Conservation (phyloP, 2,888 invertebrate genomes). For the Dicycla oo region DNA sequence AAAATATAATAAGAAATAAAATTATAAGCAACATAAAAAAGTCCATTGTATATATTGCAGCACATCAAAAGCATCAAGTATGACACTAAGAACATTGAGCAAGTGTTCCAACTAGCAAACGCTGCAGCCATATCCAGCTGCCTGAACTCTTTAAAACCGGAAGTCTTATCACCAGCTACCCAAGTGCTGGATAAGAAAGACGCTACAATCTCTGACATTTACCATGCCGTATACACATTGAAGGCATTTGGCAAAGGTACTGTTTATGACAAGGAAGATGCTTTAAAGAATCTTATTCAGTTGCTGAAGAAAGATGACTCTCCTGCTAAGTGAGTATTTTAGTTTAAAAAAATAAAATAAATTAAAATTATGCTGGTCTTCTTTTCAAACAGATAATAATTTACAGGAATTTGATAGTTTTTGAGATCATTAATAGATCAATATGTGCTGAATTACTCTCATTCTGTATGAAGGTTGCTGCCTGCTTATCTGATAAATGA, state of each 20-base stretch:
- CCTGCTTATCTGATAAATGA: too few relatives aligned
- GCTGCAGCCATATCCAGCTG: slow-evolving; percentile 91
- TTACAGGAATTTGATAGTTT: too few relatives aligned
- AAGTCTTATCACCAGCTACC: slow-evolving; percentile 87
- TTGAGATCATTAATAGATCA: too few relatives aligned
- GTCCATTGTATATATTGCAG: slow-evolving; percentile 67
- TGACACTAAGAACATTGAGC: slow-evolving; percentile 86
- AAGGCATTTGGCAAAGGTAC: slow-evolving; percentile 92
- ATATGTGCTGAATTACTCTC: too few relatives aligned
- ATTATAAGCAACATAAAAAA: not conserved
- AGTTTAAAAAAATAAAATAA: too few relatives aligned
- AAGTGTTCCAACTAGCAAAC: slow-evolving; percentile 92
- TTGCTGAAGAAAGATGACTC: slow-evolving; percentile 96
- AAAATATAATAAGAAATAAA: not conserved
- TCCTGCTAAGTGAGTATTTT: slow-evolving; percentile 90
- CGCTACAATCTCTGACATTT: slow-evolving; percentile 92
- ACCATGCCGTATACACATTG: slow-evolving; percentile 93
- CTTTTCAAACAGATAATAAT: too few relatives aligned
- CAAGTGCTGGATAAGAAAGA: slow-evolving; percentile 92
- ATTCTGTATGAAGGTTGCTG: too few relatives aligned
- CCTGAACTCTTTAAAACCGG: slow-evolving; percentile 86
- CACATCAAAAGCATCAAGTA: slow-evolving; percentile 79
- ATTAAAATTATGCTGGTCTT: too few relatives aligned
- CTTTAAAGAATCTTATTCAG: slow-evolving; percentile 93
- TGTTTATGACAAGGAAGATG: slow-evolving; percentile 92